Evolutionary conservation across 2,797 vertebrate species (phyloP).

Genomic region (Falco columbarius): DNA sequence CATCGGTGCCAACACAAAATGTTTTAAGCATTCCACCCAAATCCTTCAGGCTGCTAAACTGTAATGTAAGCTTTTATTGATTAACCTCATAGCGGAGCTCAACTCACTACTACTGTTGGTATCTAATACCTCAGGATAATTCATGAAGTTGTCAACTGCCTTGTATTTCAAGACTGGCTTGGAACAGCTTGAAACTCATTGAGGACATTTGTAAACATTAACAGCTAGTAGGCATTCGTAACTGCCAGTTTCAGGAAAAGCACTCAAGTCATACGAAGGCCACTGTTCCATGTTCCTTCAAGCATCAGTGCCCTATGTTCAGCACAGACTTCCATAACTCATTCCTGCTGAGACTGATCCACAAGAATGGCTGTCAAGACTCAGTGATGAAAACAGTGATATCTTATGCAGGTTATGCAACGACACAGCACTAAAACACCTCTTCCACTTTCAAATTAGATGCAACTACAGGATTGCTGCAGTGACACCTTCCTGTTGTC

Average conservation of each 20-base stretch:
- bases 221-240: not conserved
- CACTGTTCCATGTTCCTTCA: not conserved
- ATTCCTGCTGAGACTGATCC: not conserved
- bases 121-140: not conserved
- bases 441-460: not conserved
- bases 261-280: not conserved
- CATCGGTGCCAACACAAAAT: not conserved
- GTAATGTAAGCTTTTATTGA: not conserved
- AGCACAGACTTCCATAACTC: not conserved
- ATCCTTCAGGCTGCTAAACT: not conserved
- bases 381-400: not conserved
- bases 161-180: not conserved
- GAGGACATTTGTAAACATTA: not conserved
- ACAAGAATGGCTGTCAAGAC: not conserved
- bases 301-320: not conserved
- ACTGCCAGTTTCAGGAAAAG: not conserved
- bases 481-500: not conserved
- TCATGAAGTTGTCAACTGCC: not conserved
- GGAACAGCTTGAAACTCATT: not conserved
- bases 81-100: not conserved
- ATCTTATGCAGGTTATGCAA: not conserved
- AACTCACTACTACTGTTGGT: not conserved
- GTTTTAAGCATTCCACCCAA: not conserved
- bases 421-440: not conserved
- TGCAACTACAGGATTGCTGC: not conserved